phyloP scores from a whole-genome alignment of 2,888 invertebrate species.

The Lycaena phlaeas region DNA sequence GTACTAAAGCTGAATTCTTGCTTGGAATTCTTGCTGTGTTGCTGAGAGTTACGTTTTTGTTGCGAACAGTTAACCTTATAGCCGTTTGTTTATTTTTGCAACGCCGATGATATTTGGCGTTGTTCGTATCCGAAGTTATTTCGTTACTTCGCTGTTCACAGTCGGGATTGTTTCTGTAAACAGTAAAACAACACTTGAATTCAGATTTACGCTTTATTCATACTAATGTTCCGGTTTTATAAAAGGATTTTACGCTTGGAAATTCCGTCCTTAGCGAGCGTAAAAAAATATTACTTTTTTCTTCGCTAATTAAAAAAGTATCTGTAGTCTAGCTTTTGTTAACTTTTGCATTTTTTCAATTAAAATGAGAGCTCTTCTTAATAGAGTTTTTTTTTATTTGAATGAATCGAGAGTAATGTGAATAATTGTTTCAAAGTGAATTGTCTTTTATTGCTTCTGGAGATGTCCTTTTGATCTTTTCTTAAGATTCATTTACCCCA shows the following conservation, averaged over 20 bases:
- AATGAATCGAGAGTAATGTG: conserved; percentile 2
- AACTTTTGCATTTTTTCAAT: conserved; percentile 12
- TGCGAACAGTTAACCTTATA: conserved; percentile 37
- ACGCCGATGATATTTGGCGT: conserved; percentile 46
- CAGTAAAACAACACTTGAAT: conserved; percentile 23
- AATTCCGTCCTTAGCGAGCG: conserved; percentile 8
- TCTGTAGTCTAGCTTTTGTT: conserved; percentile 10
- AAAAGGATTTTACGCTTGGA: conserved; percentile 15
- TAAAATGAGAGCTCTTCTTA: conserved; percentile 9
- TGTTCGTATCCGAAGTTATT: conserved; percentile 44
- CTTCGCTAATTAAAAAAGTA: conserved; percentile 14
- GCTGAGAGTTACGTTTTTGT: conserved; percentile 33
- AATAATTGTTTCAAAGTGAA: conserved; percentile 5
- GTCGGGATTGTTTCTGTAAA: conserved; percentile 44
- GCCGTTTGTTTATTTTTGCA: conserved; percentile 39
- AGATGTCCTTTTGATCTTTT: background rate
- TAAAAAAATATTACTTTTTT: conserved; percentile 10
- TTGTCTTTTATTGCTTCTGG: background rate
- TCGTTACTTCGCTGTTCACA: conserved; percentile 40
- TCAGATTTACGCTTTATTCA: conserved; percentile 17
- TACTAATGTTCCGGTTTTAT: conserved; percentile 17
- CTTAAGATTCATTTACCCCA: background rate
- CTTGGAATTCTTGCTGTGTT: conserved; percentile 32
- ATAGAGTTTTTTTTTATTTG: conserved; percentile 10
- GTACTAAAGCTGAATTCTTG: conserved; percentile 28